Percentiles rank a stretch among this genome's conserved stretches.
These are phyloP conservation scores for Mandrillus leucophaeus DNA, from an alignment of 2,113 vertebrate genomes.

Conservation along the genomic window DNA sequence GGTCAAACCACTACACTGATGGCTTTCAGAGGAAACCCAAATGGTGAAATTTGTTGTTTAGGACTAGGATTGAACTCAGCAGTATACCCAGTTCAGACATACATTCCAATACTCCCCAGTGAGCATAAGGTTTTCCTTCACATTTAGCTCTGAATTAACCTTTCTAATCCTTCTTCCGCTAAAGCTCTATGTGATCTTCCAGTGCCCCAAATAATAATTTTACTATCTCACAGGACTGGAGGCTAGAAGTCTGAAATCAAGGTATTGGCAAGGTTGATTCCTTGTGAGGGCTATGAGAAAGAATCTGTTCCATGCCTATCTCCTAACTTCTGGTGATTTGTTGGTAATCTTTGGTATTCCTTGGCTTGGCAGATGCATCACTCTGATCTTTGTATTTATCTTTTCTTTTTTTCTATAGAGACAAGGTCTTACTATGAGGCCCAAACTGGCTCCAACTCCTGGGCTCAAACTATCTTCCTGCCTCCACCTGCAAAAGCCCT, in stretches of 20 bases:
- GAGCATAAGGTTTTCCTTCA: neutral
- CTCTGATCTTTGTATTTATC: neutral
- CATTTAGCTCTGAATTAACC: neutral
- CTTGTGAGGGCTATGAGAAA: neutral
- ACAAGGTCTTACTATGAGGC: too few relatives aligned
- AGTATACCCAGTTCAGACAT: neutral
- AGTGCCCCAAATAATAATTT: neutral
- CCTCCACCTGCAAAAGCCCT: too few relatives aligned
- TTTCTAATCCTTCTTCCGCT: neutral
- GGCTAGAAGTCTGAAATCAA: neutral
- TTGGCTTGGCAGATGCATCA: neutral
- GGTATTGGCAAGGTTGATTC: neutral
- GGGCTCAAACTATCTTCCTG: too few relatives aligned
- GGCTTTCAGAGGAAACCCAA: neutral
- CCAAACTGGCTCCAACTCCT: too few relatives aligned
- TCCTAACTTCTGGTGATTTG: neutral
- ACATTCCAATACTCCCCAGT: neutral
- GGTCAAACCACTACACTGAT: neutral
- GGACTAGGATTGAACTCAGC: neutral
- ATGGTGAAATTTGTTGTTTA: neutral
- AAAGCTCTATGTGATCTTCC: neutral
- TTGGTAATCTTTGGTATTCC: neutral
- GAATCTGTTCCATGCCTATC: neutral
- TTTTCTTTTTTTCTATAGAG: too few relatives aligned
- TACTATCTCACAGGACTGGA: neutral